Evolutionary conservation across 1,140 invertebrate genomes (phyloP).

Genomic region (Eupeodes corollae): DNA sequence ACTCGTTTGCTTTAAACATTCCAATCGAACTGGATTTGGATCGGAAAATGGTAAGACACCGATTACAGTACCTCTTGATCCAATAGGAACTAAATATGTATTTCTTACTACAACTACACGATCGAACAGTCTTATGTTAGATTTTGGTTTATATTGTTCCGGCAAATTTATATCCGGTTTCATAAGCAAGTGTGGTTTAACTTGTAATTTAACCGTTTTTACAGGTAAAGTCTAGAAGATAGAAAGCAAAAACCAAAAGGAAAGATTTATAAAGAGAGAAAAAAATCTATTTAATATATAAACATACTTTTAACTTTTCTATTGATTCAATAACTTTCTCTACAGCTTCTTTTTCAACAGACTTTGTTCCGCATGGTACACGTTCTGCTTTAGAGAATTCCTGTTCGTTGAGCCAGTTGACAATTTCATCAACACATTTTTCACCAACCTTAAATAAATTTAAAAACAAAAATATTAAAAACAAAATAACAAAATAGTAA

Average conservation of each 20-base stretch:
- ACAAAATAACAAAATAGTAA: slow-evolving; percentile 3
- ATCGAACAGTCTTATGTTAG: slow-evolving; percentile 66
- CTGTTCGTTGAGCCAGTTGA: slow-evolving; percentile 59
- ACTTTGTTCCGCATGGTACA: slow-evolving; percentile 53
- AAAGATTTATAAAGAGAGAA: background rate
- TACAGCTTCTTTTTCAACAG: slow-evolving; percentile 58
- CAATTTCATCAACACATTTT: slow-evolving; percentile 45
- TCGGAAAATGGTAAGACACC: slow-evolving; percentile 45
- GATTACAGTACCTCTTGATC: slow-evolving; percentile 69
- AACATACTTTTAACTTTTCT: slow-evolving; percentile 38
- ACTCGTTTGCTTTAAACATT: slow-evolving; percentile 25
- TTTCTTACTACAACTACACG: slow-evolving; percentile 67
- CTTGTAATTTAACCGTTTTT: slow-evolving; percentile 55
- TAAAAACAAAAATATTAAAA: slow-evolving; percentile 7
- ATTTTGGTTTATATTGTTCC: slow-evolving; percentile 16
- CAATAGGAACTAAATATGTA: slow-evolving; percentile 60
- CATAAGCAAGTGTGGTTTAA: slow-evolving; percentile 67
- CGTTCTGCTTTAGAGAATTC: slow-evolving; percentile 47
- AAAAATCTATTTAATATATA: slow-evolving; percentile 1
- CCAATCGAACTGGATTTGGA: slow-evolving; percentile 30
- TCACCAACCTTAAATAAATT: slow-evolving; percentile 27
- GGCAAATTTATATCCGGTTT: slow-evolving; percentile 42
- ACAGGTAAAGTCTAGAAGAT: slow-evolving; percentile 23
- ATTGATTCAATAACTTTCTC: slow-evolving; percentile 47
- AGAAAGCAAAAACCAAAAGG: background rate